These are phyloP conservation scores for Polyploca ridens DNA, from an alignment of 2,888 invertebrate genomes.

Conservation along the genomic window DNA sequence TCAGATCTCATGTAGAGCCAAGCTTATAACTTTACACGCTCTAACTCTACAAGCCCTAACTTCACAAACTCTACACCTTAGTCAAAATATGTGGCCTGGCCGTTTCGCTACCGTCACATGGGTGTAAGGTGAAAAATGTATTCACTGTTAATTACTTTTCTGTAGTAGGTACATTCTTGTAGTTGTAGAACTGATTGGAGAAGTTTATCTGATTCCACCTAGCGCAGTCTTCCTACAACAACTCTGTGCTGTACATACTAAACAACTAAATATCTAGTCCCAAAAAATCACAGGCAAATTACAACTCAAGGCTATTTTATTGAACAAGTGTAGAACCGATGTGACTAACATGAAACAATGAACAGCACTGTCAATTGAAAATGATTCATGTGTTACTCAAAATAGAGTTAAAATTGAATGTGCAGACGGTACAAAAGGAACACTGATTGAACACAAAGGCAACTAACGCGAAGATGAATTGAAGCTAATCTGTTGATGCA, in stretches of 20 bases:
- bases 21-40: too few species aligned
- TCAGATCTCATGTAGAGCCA: too few species aligned
- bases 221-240: too few species aligned
- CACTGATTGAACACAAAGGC: slow-evolving; percentile 11
- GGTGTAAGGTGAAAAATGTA: too few species aligned
- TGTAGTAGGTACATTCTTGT: too few species aligned
- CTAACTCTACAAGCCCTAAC: too few species aligned
- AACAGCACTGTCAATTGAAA: slow-evolving; percentile 6
- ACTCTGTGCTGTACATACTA: neutral
- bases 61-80: too few species aligned
- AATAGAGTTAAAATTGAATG: slow-evolving; percentile 4
- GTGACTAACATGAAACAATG: slow-evolving; percentile 1
- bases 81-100: too few species aligned
- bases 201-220: too few species aligned
- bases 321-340: neutral
- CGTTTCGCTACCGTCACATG: too few species aligned
- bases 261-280: neutral
- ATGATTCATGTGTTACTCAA: slow-evolving; percentile 10
- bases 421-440: neutral
- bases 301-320: slow-evolving; percentile 1
- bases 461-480: neutral
- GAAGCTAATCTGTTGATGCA: neutral
- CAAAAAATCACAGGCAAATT: neutral
- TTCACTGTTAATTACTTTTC: too few species aligned
- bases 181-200: too few species aligned